Percentiles rank a stretch among this genome's conserved stretches.
These are phyloP conservation scores for Anagyrus pseudococci DNA, from an alignment of 2,888 invertebrate species.

Conservation along the genomic window DNA sequence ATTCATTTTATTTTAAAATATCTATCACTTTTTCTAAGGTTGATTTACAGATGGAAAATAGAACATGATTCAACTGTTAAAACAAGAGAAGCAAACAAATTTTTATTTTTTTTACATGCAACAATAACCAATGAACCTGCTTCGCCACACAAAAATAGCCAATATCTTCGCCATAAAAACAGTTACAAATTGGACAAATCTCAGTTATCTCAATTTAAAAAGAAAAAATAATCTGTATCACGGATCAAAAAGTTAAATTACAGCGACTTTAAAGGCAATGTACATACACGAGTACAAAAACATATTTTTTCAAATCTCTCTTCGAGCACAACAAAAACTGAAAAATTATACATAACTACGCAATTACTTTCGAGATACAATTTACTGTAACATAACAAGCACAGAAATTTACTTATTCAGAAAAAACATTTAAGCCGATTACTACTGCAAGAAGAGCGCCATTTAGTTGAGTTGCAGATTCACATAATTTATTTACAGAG, in stretches of 20 bases:
- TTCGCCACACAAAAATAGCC: not conserved
- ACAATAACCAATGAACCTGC: not conserved
- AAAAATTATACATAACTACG: conserved; percentile 9
- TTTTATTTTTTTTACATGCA: conserved; percentile 21
- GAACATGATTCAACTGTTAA: conserved; percentile 10
- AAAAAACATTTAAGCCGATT: not conserved
- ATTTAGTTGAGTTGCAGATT: conserved; percentile 22
- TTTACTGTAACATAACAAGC: conserved; percentile 2
- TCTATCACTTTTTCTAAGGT: conserved; percentile 9
- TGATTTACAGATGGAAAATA: conserved; percentile 31
- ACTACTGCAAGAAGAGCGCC: conserved; percentile 21
- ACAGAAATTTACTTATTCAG: not conserved
- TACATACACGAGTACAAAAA: too few relatives aligned
- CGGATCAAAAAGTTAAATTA: conserved; percentile 3
- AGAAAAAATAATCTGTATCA: conserved; percentile 5
- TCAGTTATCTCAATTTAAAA: too few relatives aligned
- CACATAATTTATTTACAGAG: conserved; percentile 32
- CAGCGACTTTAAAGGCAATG: conserved; percentile 24
- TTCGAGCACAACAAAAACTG: conserved; percentile 14
- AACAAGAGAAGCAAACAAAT: conserved; percentile 10
- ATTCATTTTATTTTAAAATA: conserved; percentile 8
- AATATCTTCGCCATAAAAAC: not conserved
- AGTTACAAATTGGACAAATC: conserved; percentile 37
- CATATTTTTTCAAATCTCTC: conserved; percentile 14
- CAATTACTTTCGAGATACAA: conserved; percentile 4